These are phyloP conservation scores for Hemicrepidius hirtus DNA, from an alignment of 2,888 invertebrate genomes.

Conservation along the genomic window DNA sequence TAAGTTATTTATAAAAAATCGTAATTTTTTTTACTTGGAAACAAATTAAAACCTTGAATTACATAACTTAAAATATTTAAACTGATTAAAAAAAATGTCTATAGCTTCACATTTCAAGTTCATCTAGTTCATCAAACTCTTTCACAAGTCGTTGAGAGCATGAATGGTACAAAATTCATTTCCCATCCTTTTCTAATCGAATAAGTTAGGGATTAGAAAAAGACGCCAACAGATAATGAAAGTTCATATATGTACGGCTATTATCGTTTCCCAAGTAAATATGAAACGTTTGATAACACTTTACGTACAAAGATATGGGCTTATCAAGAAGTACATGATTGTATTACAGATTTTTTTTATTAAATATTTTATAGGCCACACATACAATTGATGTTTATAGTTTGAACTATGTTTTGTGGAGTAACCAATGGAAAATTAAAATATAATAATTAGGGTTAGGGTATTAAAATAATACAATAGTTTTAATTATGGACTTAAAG, in stretches of 20 bases:
- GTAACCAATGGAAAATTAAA: not conserved
- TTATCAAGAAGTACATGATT: conserved; percentile 28
- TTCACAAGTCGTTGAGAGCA: not conserved
- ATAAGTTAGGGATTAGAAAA: too few species aligned
- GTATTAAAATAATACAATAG: too few species aligned
- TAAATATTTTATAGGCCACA: conserved; percentile 12
- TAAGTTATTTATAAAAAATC: too few species aligned
- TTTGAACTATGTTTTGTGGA: not conserved
- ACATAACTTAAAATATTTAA: not conserved
- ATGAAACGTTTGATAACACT: conserved; percentile 27
- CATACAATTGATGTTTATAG: conserved; percentile 22
- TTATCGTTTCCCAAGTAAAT: conserved; percentile 35
- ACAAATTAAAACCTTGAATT: not conserved
- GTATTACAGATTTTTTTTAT: conserved; percentile 22
- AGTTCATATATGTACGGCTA: not conserved
- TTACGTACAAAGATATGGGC: conserved; percentile 28
- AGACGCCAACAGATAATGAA: too few species aligned
- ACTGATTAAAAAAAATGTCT: too few species aligned
- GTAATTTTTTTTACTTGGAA: too few species aligned
- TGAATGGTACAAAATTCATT: not conserved
- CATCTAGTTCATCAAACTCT: conserved; percentile 11
- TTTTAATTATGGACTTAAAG: too few species aligned
- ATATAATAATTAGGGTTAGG: not conserved
- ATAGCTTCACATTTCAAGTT: not conserved
- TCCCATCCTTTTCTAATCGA: not conserved